phyloP scores from a whole-genome alignment of 2,888 invertebrate species.

The Synanthedon andrenaeformis region DNA sequence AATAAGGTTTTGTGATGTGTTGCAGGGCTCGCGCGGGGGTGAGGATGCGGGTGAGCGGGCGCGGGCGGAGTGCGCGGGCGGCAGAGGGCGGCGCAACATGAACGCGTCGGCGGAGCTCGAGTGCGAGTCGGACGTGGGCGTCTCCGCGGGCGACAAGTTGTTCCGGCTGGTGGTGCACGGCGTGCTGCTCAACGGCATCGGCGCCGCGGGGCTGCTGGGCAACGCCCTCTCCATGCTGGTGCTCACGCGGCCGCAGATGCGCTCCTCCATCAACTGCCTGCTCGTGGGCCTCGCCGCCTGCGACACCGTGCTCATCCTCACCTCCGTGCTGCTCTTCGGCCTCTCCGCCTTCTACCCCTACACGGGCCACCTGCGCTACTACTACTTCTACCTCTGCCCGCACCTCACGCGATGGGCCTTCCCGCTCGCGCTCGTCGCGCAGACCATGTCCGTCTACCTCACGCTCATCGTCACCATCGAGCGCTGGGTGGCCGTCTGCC shows the following conservation, averaged over 20 bases:
- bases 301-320: conserved; percentile 90
- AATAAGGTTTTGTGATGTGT: too few species aligned
- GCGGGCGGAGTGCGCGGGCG: conserved; percentile 16
- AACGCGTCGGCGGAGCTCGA: conserved; percentile 12
- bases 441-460: conserved; percentile 94
- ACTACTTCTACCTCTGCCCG: conserved; percentile 84
- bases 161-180: conserved; percentile 87
- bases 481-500: conserved; percentile 93
- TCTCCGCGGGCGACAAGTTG: conserved; percentile 62
- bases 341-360: conserved; percentile 88
- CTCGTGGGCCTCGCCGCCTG: conserved; percentile 93
- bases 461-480: conserved; percentile 91
- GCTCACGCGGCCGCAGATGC: conserved; percentile 92
- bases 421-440: conserved; percentile 87
- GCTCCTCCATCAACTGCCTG: conserved; percentile 94
- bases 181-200: conserved; percentile 82
- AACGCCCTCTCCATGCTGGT: conserved; percentile 93
- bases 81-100: conserved; percentile 18
- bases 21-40: conserved; percentile 7
- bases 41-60: conserved; percentile 13
- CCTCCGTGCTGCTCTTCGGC: conserved; percentile 88
- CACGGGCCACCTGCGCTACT: conserved; percentile 80
- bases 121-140: conserved; percentile 51
- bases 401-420: conserved; percentile 83
- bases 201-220: conserved; percentile 87